These are phyloP conservation scores for Acipenser ruthenus DNA, from an alignment of 2,797 vertebrate species.

Conservation along the genomic window DNA sequence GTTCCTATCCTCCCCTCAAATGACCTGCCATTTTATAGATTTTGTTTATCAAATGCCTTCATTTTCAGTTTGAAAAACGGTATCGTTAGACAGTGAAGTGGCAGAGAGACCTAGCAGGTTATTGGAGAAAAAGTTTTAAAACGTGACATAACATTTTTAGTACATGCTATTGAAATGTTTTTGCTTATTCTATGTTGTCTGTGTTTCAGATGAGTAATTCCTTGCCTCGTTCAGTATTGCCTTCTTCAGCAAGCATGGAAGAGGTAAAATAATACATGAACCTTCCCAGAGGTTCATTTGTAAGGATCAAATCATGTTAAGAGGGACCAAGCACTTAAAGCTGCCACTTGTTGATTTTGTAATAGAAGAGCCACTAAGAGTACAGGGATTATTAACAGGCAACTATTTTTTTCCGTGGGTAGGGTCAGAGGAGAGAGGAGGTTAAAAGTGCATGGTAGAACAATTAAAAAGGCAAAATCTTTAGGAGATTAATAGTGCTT, in stretches of 20 bases:
- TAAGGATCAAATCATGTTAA: too few relatives aligned
- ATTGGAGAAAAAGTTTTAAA: background rate
- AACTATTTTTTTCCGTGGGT: background rate
- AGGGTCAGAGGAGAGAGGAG: too few relatives aligned
- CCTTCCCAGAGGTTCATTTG: background rate
- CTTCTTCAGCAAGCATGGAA: background rate
- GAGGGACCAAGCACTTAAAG: too few relatives aligned
- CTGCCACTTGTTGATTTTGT: too few relatives aligned
- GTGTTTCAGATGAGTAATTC: slow-evolving; percentile 59
- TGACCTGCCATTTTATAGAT: background rate
- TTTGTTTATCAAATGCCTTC: background rate
- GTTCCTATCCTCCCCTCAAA: background rate
- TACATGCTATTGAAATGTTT: background rate
- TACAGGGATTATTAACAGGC: background rate
- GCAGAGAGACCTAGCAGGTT: background rate
- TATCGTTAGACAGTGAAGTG: background rate
- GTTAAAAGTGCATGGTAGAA: background rate
- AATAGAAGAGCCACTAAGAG: too few relatives aligned
- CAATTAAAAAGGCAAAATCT: too few relatives aligned
- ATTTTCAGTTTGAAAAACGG: background rate
- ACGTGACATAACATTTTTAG: background rate
- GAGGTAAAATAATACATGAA: slow-evolving; percentile 32
- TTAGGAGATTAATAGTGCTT: too few relatives aligned
- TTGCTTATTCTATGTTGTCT: slow-evolving; percentile 18
- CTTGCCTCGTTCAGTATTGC: slow-evolving; percentile 32